Conservation (phyloP, 2,888 invertebrate genomes). For the Rugalucina vietnamica region DNA sequence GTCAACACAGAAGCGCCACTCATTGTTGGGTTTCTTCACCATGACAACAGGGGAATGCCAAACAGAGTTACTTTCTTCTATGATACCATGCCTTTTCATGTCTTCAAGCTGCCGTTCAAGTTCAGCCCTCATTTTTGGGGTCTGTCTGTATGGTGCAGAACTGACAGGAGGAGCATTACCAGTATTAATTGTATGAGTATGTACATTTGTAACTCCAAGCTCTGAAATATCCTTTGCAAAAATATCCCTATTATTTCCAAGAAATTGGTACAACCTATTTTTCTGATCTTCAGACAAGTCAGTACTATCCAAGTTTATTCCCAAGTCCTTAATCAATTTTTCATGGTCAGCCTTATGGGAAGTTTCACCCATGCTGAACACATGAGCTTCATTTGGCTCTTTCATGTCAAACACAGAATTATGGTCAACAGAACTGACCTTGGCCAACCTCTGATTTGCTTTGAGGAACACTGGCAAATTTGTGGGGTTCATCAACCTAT, state of each 20-base stretch:
- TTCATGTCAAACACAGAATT: not conserved
- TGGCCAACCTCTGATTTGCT: not conserved
- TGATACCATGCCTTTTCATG: too few relatives aligned
- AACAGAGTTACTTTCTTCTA: too few relatives aligned
- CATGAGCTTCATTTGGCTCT: not conserved
- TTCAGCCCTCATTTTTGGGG: too few relatives aligned
- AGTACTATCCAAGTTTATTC: slow-evolving; percentile 5
- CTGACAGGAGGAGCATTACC: slow-evolving; percentile 19
- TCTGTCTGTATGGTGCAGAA: slow-evolving; percentile 21
- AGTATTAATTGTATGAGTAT: slow-evolving; percentile 36
- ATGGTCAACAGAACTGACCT: not conserved
- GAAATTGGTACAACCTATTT: not conserved
- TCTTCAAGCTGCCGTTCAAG: too few relatives aligned
- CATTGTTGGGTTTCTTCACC: too few relatives aligned
- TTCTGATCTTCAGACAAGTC: not conserved
- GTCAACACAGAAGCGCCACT: too few relatives aligned
- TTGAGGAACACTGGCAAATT: slow-evolving; percentile 22
- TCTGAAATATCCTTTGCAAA: slow-evolving; percentile 39
- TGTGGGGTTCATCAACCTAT: slow-evolving; percentile 25
- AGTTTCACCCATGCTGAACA: not conserved
- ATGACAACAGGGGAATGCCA: too few relatives aligned
- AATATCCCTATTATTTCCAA: slow-evolving; percentile 16
- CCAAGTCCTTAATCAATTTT: slow-evolving; percentile 7
- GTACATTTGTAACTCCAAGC: slow-evolving; percentile 22
- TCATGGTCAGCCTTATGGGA: not conserved